Evolutionary conservation across 2,888 invertebrate genomes (phyloP).

Genomic region (Cactoblastis cactorum): DNA sequence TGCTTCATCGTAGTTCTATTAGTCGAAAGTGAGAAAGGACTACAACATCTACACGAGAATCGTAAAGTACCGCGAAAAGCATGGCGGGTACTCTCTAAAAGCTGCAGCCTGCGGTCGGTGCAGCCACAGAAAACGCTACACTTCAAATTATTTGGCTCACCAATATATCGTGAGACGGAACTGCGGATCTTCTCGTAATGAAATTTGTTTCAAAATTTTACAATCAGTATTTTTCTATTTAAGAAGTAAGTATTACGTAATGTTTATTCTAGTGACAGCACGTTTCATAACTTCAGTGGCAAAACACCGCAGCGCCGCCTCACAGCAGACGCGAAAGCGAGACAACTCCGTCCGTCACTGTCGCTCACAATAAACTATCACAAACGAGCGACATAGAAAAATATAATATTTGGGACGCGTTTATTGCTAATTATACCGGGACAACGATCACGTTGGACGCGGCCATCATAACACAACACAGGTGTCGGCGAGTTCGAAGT

Average conservation of each 20-base stretch:
- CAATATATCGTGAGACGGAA: constrained; percentile 24
- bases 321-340: constrained; percentile 40
- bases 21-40: constrained; percentile 41
- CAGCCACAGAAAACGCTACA: constrained; percentile 50
- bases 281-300: neutral
- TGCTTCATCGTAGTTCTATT: constrained; percentile 47
- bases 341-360: constrained; percentile 26
- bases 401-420: constrained; percentile 59
- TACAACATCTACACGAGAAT: constrained; percentile 51
- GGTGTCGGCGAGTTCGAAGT: too few species aligned
- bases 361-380: constrained; percentile 20
- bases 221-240: too few species aligned
- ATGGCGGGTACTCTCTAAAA: constrained; percentile 43
- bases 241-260: too few species aligned
- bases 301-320: neutral
- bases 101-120: constrained; percentile 65
- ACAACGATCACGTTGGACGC: too few species aligned
- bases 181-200: neutral
- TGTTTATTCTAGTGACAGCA: too few species aligned
- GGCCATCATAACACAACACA: too few species aligned
- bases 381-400: constrained; percentile 44
- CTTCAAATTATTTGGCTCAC: constrained; percentile 58
- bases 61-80: constrained; percentile 38
- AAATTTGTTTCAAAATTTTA: too few species aligned
- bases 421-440: too few species aligned